These are phyloP conservation scores for Diabrotica virgifera DNA, from an alignment of 1,140 invertebrate genomes.

Conservation along the genomic window DNA sequence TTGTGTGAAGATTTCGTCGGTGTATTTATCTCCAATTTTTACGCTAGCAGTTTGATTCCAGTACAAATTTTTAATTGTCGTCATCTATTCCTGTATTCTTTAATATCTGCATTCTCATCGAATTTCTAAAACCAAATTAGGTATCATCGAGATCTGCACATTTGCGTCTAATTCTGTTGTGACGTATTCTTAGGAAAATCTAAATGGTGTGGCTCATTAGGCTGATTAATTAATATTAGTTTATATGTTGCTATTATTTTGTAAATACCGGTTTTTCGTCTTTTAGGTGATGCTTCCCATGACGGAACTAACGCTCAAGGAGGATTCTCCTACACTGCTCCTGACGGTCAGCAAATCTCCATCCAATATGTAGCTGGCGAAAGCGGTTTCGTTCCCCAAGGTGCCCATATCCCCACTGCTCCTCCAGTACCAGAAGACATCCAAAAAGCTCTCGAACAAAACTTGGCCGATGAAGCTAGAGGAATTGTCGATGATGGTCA, in stretches of 20 bases:
- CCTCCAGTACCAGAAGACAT: slow-evolving; percentile 53
- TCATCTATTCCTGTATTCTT: no score
- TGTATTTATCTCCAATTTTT: no score
- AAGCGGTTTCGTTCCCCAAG: slow-evolving; percentile 54
- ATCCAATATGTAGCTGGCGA: slow-evolving; percentile 58
- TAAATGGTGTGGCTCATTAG: no score
- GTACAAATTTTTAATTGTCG: no score
- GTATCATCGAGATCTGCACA: no score
- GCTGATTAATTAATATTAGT: no score
- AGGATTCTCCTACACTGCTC: slow-evolving; percentile 55
- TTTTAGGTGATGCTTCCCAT: background rate
- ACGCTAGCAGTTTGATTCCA: no score
- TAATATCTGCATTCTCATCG: no score
- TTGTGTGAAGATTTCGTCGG: no score
- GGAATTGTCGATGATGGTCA: slow-evolving; percentile 41
- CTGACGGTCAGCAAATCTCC: slow-evolving; percentile 53
- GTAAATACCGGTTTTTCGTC: slow-evolving; percentile 16
- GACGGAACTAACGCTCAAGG: slow-evolving; percentile 43
- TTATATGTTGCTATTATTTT: background rate
- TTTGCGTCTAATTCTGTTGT: no score
- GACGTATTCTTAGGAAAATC: no score
- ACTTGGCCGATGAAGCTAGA: slow-evolving; percentile 39
- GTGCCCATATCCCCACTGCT: slow-evolving; percentile 52
- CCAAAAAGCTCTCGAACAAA: slow-evolving; percentile 52
- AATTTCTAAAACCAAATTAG: no score